phyloP scores from a whole-genome alignment of 2,888 invertebrate species.

The Epinotia ramella region DNA sequence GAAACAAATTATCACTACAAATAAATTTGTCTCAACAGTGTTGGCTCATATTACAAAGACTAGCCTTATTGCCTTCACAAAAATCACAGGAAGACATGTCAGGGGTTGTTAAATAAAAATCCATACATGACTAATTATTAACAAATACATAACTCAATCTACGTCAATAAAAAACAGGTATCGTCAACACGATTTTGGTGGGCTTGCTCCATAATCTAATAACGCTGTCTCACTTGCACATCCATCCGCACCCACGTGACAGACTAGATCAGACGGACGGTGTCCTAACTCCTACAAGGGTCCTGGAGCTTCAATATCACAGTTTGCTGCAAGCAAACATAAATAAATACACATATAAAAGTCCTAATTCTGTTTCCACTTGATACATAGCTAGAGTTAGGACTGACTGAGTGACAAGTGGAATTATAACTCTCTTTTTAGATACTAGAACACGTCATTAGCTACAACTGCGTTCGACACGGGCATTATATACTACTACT shows the following conservation, averaged over 20 bases:
- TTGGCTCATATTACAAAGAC: too few relatives aligned
- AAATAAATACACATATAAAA: constrained; percentile 26
- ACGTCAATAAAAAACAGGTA: constrained; percentile 1
- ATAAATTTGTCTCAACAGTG: not conserved
- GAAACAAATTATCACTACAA: not conserved
- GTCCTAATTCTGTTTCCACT: constrained; percentile 18
- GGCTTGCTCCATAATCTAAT: constrained; percentile 11
- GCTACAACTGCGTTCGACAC: not conserved
- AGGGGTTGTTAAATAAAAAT: not conserved
- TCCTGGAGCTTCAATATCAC: constrained; percentile 16
- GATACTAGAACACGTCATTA: not conserved
- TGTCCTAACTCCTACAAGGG: not conserved
- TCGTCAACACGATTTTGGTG: constrained; percentile 23
- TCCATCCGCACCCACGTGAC: not conserved
- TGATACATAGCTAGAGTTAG: not conserved
- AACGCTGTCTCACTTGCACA: constrained; percentile 17
- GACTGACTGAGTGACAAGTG: not conserved
- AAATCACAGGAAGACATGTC: constrained; percentile 14
- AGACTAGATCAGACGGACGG: constrained; percentile 34
- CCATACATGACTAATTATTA: constrained; percentile 7
- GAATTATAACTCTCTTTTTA: not conserved
- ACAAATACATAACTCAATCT: constrained; percentile 10
- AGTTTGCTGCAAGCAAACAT: constrained; percentile 19
- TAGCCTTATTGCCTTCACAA: constrained; percentile 1
- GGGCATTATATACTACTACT: not conserved